Percentiles rank a stretch among this genome's conserved stretches.
These are phyloP conservation scores for Illadopsis cleaveri DNA, from an alignment of 2,113 vertebrate genomes.

Conservation along the genomic window DNA sequence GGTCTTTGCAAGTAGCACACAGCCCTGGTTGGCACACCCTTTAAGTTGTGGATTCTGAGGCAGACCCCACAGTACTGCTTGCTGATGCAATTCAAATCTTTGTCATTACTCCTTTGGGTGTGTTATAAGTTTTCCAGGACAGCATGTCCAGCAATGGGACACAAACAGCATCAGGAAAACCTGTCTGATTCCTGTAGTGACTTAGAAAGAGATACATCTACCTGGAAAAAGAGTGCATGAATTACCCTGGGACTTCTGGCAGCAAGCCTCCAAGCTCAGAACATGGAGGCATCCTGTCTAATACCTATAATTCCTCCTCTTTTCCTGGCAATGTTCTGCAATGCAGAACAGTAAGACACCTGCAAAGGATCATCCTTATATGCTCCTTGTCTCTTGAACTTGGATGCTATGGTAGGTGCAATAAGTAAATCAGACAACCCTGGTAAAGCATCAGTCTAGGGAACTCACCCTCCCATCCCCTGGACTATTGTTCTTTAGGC, in stretches of 20 bases:
- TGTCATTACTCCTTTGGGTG: background rate
- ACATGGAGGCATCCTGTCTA: background rate
- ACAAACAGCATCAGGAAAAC: background rate
- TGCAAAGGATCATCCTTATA: background rate
- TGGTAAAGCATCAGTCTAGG: background rate
- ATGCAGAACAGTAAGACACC: background rate
- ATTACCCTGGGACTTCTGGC: background rate
- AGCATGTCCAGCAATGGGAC: background rate
- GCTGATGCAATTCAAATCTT: background rate
- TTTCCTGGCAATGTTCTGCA: background rate
- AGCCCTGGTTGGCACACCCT: background rate
- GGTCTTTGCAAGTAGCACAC: background rate
- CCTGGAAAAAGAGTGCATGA: background rate
- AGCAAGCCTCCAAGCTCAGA: background rate
- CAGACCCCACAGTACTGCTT: background rate
- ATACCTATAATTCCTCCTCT: background rate
- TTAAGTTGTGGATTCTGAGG: background rate
- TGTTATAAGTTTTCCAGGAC: background rate
- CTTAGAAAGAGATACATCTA: background rate
- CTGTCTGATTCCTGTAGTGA: background rate
- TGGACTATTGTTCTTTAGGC: background rate
- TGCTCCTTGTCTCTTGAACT: background rate
- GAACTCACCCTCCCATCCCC: background rate
- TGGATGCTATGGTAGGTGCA: background rate
- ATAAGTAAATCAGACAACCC: background rate